Evolutionary conservation across 1,140 invertebrate genomes (phyloP).

Genomic region (Hesperophylax magnus): DNA sequence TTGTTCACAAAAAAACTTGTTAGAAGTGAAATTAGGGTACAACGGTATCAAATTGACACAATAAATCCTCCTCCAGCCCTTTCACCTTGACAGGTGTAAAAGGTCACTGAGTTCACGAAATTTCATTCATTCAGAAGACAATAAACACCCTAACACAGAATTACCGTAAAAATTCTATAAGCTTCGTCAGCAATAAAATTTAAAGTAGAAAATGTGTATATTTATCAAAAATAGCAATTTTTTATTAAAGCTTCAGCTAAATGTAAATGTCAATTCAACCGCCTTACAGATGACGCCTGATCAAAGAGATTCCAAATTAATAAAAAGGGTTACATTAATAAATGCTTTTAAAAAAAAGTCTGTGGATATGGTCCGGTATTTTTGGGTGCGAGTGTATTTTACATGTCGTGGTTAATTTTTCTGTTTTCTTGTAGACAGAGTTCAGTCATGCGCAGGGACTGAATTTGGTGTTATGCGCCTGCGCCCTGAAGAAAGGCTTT

Average conservation of each 20-base stretch:
- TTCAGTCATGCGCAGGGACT: slow-evolving; percentile 14
- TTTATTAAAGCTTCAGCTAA: neutral
- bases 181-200: too few species aligned
- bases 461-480: slow-evolving; percentile 50
- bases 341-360: neutral
- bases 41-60: neutral
- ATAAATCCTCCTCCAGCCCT: neutral
- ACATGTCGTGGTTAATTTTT: neutral
- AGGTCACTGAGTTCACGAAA: slow-evolving; percentile 18
- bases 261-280: slow-evolving; percentile 16
- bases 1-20: too few species aligned
- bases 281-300: neutral
- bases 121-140: neutral
- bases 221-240: neutral
- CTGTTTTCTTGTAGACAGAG: neutral
- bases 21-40: neutral
- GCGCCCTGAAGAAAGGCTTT: slow-evolving; percentile 56
- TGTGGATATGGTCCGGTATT: neutral
- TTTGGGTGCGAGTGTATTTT: neutral
- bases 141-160: too few species aligned
- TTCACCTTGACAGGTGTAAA: slow-evolving; percentile 23
- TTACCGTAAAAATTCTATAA: too few species aligned
- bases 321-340: slow-evolving; percentile 1
- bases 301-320: neutral
- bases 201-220: neutral